These are phyloP conservation scores for Seriola quinqueradiata DNA, from an alignment of 2,113 vertebrate species.

Conservation along the genomic window DNA sequence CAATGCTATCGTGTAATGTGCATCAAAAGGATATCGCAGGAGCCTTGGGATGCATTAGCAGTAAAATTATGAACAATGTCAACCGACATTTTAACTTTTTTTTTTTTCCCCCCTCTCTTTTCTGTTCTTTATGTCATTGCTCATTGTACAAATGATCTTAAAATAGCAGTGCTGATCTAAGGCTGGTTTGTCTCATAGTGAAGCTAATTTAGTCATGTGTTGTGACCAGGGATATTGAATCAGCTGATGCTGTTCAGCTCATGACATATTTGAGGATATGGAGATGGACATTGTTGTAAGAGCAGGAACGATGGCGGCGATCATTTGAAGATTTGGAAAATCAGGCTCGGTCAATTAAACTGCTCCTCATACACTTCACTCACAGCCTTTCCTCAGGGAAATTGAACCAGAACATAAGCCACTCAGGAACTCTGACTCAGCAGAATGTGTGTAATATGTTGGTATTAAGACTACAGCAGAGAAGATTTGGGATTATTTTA, in stretches of 20 bases:
- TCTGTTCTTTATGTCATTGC: not conserved
- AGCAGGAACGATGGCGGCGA: not conserved
- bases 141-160: not conserved
- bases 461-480: conserved; percentile 30
- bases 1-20: not conserved
- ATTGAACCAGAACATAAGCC: conserved; percentile 29
- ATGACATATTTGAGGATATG: conserved; percentile 2
- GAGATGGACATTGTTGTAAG: not conserved
- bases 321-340: conserved; percentile 22
- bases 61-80: conserved; percentile 46
- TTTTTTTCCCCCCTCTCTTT: not conserved
- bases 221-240: conserved; percentile 10
- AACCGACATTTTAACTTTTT: conserved; percentile 11
- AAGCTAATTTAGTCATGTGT: conserved; percentile 14
- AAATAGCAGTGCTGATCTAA: conserved; percentile 15
- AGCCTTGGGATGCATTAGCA: conserved; percentile 6
- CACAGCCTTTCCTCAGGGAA: conserved; percentile 31
- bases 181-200: conserved; percentile 6
- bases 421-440: conserved; percentile 60
- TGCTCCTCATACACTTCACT: conserved; percentile 17
- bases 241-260: conserved; percentile 4
- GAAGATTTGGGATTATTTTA: conserved; percentile 56
- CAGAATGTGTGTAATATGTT: conserved; percentile 39
- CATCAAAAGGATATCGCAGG: conserved; percentile 24
- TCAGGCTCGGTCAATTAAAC: conserved; percentile 37